Evolutionary conservation across 2,888 invertebrate species (phyloP).

Genomic region (Sinelater perroti): DNA sequence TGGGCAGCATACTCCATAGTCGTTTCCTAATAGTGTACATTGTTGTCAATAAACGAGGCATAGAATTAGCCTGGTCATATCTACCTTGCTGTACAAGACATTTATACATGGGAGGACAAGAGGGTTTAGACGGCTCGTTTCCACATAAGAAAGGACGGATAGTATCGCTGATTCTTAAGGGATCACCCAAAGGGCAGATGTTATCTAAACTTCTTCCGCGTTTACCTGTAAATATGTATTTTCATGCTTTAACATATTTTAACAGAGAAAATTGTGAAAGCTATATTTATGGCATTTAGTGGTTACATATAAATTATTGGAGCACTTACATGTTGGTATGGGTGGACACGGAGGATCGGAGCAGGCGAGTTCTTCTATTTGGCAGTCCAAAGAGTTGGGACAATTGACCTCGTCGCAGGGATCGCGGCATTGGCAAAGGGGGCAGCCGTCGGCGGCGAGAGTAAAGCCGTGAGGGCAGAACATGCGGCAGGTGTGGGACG

Average conservation of each 20-base stretch:
- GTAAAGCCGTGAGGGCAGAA: constrained; percentile 86
- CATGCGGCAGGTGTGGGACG: constrained; percentile 86
- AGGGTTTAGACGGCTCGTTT: constrained; percentile 80
- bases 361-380: constrained; percentile 81
- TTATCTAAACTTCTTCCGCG: constrained; percentile 79
- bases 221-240: constrained; percentile 72
- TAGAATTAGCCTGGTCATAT: background rate
- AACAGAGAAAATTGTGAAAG: too few species aligned
- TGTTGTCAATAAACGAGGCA: background rate
- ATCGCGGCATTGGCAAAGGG: constrained; percentile 82
- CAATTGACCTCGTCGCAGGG: constrained; percentile 80
- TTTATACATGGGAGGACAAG: constrained; percentile 82
- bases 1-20: constrained; percentile 89
- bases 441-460: constrained; percentile 74
- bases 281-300: too few species aligned
- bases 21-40: constrained; percentile 67
- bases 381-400: constrained; percentile 79
- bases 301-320: background rate
- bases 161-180: constrained; percentile 75
- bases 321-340: constrained; percentile 76
- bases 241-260: too few species aligned
- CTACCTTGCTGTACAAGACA: constrained; percentile 79
- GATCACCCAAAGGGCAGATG: constrained; percentile 80
- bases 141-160: constrained; percentile 85
- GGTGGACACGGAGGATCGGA: constrained; percentile 84